Conservation (phyloP, 1,140 invertebrate genomes). For the Coenobita brevimanus region DNA sequence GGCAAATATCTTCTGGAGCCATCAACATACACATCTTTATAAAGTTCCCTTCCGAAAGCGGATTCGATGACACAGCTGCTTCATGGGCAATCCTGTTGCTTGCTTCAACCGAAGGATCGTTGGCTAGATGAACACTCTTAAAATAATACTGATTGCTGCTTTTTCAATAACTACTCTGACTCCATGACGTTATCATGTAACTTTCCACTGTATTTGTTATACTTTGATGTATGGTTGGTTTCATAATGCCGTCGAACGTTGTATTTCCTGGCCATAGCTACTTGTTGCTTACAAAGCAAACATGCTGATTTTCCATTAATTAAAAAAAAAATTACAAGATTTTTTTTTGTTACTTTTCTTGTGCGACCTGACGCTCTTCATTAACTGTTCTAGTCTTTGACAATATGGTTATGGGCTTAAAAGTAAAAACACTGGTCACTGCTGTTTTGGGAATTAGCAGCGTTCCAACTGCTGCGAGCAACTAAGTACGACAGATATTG, state of each 20-base stretch:
- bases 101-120: constrained; percentile 10
- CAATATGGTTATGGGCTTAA: not conserved
- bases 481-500: too few relatives aligned
- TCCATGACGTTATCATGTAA: not conserved
- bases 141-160: not conserved
- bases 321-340: constrained; percentile 18
- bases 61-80: constrained; percentile 8
- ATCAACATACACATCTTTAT: constrained; percentile 23
- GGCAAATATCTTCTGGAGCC: not conserved
- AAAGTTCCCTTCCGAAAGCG: not conserved
- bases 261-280: constrained; percentile 8
- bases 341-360: constrained; percentile 41
- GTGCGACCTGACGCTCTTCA: constrained; percentile 8
- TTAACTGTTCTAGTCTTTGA: constrained; percentile 12
- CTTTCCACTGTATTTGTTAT: constrained; percentile 10
- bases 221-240: not conserved
- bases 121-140: constrained; percentile 1
- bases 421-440: too few relatives aligned
- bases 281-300: constrained; percentile 23
- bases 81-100: not conserved
- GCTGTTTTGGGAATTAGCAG: too few relatives aligned
- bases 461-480: too few relatives aligned
- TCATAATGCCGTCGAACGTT: constrained; percentile 9
- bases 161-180: not conserved
- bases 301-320: constrained; percentile 37